These are phyloP conservation scores for Ormia ochracea DNA, from an alignment of 2,888 invertebrate genomes.

Conservation along the genomic window DNA sequence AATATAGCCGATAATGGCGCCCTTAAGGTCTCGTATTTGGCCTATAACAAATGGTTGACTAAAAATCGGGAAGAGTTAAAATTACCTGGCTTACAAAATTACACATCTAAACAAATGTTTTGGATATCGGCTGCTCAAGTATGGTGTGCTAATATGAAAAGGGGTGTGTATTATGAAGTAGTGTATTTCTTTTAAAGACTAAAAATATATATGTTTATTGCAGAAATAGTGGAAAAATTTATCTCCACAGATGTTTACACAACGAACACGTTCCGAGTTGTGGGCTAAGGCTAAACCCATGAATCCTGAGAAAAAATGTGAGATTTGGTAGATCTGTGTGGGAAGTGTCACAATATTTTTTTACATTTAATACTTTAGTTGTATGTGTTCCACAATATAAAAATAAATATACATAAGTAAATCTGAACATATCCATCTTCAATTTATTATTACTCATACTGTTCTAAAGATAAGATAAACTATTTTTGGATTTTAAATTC, in stretches of 20 bases:
- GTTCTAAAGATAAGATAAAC: no score
- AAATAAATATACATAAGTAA: no score
- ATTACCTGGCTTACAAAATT: constrained; percentile 86
- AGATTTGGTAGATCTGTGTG: background rate
- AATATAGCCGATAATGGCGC: constrained; percentile 98
- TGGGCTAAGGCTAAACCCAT: constrained; percentile 84
- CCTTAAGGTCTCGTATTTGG: constrained; percentile 91
- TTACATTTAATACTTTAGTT: no score
- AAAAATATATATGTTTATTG: background rate
- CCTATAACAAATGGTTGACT: constrained; percentile 85
- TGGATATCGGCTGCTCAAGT: constrained; percentile 91
- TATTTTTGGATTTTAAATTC: no score
- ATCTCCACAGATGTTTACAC: constrained; percentile 89
- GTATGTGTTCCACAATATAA: no score
- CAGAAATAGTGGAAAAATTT: constrained; percentile 84
- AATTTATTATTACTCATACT: no score
- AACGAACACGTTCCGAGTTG: constrained; percentile 88
- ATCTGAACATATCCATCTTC: no score
- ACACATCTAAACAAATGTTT: constrained; percentile 85
- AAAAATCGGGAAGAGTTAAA: constrained; percentile 82
- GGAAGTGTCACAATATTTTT: no score
- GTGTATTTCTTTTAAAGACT: background rate
- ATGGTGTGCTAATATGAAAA: constrained; percentile 90
- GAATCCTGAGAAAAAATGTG: constrained; percentile 86
- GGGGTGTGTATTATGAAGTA: constrained; percentile 72